Base-by-base conservation (phyloP, 2,797 vertebrate genomes). In the Hydrocynus forskahlii region DNA sequence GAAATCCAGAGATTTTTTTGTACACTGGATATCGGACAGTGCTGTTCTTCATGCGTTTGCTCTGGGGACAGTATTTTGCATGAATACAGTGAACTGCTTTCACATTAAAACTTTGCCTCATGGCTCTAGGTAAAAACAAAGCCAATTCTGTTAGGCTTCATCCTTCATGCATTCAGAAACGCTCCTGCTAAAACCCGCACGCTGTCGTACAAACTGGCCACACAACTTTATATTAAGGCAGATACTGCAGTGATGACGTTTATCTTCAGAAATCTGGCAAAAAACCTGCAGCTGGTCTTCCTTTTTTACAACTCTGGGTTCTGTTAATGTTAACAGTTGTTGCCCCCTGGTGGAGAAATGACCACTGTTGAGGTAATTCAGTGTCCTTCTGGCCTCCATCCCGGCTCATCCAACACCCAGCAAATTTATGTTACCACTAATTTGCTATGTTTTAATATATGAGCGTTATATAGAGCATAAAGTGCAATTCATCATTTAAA, bases 301-400 rank as follows among this genome's bases (percentile, higher is more conserved):
- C 9, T 25, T 59, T 19, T 59, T 59, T 21, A 66, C 66, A 75
- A 25, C 14, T 72, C 52, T 35, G 35, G 21, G 10, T 50, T 23
- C 43, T 12, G 43, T 14, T 52, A 21, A 75, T 76, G n/a, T 88
- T 84, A 17, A 55, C 43, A 85, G 38, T 55, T 80, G 84, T 82
- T 82, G 92, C 90, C 92, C 88, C 66, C 92, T 7, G 81, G 91
- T 92, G 93, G 76, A 70, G 0, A 83, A 17, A 25, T 12, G 2
- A 9, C 2, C 43, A 70, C 29, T 19, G 78, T 16, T 12, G 54
- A 19, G 54, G 6, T 6, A n/a, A 21, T 2, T 35, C 35, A 59
- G n/a, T 59, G 57, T 59, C 57, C n/a, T 57, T 57, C 4, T 54
- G 57, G 5, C 57, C 57, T 60, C 17, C 21, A n/a, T 25, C 35